These are phyloP conservation scores for Peromyscus maniculatus DNA, from an alignment of 2,113 vertebrate genomes.

Conservation along the genomic window DNA sequence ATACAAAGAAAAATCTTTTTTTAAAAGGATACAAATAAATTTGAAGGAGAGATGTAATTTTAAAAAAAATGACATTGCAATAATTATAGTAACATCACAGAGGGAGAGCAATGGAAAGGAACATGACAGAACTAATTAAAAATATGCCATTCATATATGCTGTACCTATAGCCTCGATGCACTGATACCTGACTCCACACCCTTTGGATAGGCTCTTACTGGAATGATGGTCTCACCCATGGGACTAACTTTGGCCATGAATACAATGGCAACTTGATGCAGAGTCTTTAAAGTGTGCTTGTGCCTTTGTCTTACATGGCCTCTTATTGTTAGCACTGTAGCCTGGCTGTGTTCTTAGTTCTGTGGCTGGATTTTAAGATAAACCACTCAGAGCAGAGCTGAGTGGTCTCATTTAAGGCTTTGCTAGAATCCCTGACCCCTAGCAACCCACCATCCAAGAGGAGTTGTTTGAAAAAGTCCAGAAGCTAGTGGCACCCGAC, in stretches of 20 bases:
- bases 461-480: neutral
- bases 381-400: neutral
- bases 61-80: neutral
- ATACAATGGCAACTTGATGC: neutral
- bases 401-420: neutral
- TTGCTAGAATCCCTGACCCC: neutral
- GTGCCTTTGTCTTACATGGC: neutral
- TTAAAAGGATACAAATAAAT: neutral
- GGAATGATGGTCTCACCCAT: neutral
- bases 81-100: neutral
- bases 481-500: neutral
- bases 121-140: neutral
- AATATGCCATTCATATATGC: neutral
- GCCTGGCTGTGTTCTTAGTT: neutral
- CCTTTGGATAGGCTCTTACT: neutral
- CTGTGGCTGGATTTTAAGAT: neutral
- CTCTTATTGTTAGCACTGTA: neutral
- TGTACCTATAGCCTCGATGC: neutral
- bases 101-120: neutral
- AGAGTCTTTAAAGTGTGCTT: neutral
- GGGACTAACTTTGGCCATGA: neutral
- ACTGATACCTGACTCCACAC: neutral
- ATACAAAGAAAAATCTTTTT: neutral
- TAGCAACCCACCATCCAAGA: neutral
- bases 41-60: conserved; percentile 7